These are phyloP conservation scores for Philereme vetulata DNA, from an alignment of 2,888 invertebrate species.

Conservation along the genomic window DNA sequence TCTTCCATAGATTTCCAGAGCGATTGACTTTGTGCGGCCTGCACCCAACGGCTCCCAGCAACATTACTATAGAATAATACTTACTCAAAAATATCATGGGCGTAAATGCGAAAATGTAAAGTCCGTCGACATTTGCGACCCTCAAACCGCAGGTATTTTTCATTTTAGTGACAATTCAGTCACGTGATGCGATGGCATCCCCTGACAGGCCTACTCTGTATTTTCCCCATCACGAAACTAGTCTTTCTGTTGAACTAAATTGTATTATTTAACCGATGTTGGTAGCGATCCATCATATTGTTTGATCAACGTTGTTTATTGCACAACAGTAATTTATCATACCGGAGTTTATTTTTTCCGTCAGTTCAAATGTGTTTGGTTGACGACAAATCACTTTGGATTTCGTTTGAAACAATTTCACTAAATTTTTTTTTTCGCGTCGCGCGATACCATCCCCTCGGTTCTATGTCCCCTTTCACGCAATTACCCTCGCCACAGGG, in stretches of 20 bases:
- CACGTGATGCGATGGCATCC: slow-evolving; percentile 49
- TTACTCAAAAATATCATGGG: background rate
- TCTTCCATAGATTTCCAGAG: no score
- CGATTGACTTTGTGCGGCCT: no score
- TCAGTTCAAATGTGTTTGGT: slow-evolving; percentile 32
- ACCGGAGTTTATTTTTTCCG: slow-evolving; percentile 21
- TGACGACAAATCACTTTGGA: slow-evolving; percentile 37
- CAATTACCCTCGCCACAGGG: slow-evolving; percentile 58
- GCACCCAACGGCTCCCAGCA: no score
- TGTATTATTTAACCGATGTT: slow-evolving; percentile 16
- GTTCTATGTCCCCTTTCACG: slow-evolving; percentile 52
- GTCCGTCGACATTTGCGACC: slow-evolving; percentile 40
- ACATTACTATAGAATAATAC: no score
- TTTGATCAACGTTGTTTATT: slow-evolving; percentile 32
- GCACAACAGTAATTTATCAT: slow-evolving; percentile 31
- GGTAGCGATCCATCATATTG: slow-evolving; percentile 31
- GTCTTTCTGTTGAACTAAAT: slow-evolving; percentile 30
- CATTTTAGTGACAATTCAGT: slow-evolving; percentile 47
- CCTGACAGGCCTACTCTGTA: slow-evolving; percentile 31
- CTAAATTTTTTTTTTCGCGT: slow-evolving; percentile 44
- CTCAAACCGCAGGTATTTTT: slow-evolving; percentile 39
- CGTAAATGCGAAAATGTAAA: slow-evolving; percentile 15
- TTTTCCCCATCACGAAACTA: slow-evolving; percentile 20
- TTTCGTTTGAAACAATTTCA: slow-evolving; percentile 40
- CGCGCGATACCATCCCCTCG: slow-evolving; percentile 44